Base-by-base conservation (phyloP, 2,113 vertebrate genomes). In the Mystacornis crossleyi region DNA sequence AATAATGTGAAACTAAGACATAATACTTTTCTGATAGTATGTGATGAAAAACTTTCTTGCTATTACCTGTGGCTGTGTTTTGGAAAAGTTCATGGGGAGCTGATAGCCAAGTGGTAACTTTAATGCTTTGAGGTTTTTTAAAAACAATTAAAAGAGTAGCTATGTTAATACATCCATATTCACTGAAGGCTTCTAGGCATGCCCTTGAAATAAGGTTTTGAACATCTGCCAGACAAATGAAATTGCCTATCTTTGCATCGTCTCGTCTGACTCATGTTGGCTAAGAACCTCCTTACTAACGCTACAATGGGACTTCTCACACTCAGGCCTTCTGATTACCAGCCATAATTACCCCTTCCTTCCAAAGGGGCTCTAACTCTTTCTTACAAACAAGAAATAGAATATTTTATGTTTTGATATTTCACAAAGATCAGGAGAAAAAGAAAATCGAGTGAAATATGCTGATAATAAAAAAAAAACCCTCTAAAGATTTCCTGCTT, bases 211-310 rank as follows among this genome's bases (percentile, higher is more conserved):
- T 24, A 71, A 43, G 8, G 17, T 66, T 94, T 83, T 85, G 50
- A 88, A 92, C 29, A 50, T 29, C 34, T 77, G 54, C 36, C 57
- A 66, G 60, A 38, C 1, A 7, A 77, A 33, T n/a, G 36, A 86
- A 81, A 89, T 1, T 38, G n/a, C 10, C 0, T 48, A 61, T 61
- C 79, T 74, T 79, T 0, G 0, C 47, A 65, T 21, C 18, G 4
- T 24, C 48, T 84, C 0, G 0, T 57, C 42, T 89, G 57, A 65
- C 50, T 84, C 43, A 81, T 17, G 48, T 8, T 53, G 42, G 48
- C n/a, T 53, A 69, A n/a, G 23, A 19, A 48, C 11, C 43, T 58
- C 54, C 36, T 82, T 54, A 61, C 57, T 79, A 34, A 57, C 36
- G 12, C 33, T 58, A 0, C 33, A 80, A 42, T 23, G 48, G 45